phyloP scores from a whole-genome alignment of 2,888 invertebrate genomes.

The Silvanus unidentatus region DNA sequence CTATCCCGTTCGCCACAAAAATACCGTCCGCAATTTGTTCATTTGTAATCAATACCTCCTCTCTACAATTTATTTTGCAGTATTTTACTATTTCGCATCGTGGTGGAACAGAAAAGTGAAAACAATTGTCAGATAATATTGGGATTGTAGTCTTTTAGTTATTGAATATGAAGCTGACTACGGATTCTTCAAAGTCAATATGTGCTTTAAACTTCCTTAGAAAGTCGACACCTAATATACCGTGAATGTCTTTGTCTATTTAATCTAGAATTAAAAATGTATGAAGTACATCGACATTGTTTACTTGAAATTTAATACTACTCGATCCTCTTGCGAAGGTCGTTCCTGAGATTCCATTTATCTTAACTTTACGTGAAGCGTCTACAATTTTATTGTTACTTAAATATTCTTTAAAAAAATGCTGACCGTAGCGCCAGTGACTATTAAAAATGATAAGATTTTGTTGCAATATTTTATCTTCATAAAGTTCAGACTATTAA shows the following conservation, averaged over 20 bases:
- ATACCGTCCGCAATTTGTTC: conserved; percentile 12
- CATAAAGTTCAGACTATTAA: conserved; percentile 9
- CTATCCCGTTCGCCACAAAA: conserved; percentile 13
- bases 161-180: background rate
- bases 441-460: conserved; percentile 8
- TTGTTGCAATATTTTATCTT: conserved; percentile 3
- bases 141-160: background rate
- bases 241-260: conserved; percentile 4
- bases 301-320: conserved; percentile 8
- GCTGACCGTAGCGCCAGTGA: conserved; percentile 9
- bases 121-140: background rate
- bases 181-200: conserved; percentile 8
- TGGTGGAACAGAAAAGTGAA: conserved; percentile 2
- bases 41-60: conserved; percentile 8
- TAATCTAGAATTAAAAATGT: conserved; percentile 4
- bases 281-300: conserved; percentile 2
- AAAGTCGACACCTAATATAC: conserved; percentile 10
- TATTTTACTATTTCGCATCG: conserved; percentile 16
- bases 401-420: conserved; percentile 8
- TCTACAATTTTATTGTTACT: conserved; percentile 4
- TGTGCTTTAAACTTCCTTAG: conserved; percentile 3
- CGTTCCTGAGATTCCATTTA: conserved; percentile 8
- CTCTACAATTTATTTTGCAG: conserved; percentile 6
- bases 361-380: conserved; percentile 5
- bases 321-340: conserved; percentile 4